Percentiles rank a stretch among this genome's conserved stretches.
These are phyloP conservation scores for Heliothis peltigera DNA, from an alignment of 2,888 invertebrate genomes.

Conservation along the genomic window DNA sequence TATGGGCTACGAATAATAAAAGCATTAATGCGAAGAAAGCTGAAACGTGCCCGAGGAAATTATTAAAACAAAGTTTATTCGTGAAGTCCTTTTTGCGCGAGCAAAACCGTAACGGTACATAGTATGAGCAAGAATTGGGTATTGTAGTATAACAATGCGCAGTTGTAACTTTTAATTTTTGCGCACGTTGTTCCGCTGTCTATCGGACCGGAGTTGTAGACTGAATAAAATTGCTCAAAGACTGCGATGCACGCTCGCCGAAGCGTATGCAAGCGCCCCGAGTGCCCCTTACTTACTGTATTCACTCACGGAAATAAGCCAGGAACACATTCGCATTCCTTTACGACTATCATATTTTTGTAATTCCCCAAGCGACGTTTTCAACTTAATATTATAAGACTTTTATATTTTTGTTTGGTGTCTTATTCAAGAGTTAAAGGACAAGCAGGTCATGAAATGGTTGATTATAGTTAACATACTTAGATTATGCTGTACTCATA, in stretches of 20 bases:
- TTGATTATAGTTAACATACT: too few species aligned
- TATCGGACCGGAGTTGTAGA: constrained; percentile 49
- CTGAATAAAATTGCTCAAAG: constrained; percentile 64
- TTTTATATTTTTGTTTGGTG: constrained; percentile 17
- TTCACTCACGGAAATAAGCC: constrained; percentile 52
- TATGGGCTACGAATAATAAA: constrained; percentile 54
- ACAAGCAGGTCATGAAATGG: too few species aligned
- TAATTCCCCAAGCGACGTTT: constrained; percentile 19
- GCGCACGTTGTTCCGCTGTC: constrained; percentile 31
- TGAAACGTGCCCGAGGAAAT: constrained; percentile 42
- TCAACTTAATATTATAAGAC: constrained; percentile 32
- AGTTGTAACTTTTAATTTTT: constrained; percentile 46
- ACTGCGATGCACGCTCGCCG: constrained; percentile 54
- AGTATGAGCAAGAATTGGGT: constrained; percentile 31
- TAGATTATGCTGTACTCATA: too few species aligned
- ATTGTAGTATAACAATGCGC: constrained; percentile 41
- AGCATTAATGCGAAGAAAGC: constrained; percentile 42
- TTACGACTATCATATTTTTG: constrained; percentile 41
- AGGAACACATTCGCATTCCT: constrained; percentile 44
- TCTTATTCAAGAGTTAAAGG: neutral
- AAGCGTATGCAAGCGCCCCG: constrained; percentile 59
- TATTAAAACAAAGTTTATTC: constrained; percentile 51
- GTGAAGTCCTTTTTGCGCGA: constrained; percentile 35
- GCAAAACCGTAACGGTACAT: constrained; percentile 28
- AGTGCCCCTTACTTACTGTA: constrained; percentile 61